Evolutionary conservation across 2,113 vertebrate species (phyloP).

Genomic region (Sorex araneus): DNA sequence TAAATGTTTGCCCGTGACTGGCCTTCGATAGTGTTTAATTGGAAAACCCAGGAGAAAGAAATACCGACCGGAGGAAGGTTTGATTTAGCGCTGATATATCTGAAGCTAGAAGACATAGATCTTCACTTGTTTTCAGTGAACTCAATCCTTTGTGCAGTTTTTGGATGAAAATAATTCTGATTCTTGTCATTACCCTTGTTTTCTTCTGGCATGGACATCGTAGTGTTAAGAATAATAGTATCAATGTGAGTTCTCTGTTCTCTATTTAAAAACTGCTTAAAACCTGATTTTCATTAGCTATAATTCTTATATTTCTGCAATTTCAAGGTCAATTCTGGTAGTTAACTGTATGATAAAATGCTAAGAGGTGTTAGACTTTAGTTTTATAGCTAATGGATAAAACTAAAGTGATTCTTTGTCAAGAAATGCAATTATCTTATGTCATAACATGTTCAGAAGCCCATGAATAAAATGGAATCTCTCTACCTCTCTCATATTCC

Average conservation of each 20-base stretch:
- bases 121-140: too few species aligned
- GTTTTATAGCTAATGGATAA: slow-evolving; percentile 59
- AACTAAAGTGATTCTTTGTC: slow-evolving; percentile 38
- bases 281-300: slow-evolving; percentile 12
- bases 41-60: background rate
- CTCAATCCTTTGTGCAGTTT: too few species aligned
- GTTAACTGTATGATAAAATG: slow-evolving; percentile 28
- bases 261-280: slow-evolving; percentile 23
- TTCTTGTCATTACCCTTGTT: background rate
- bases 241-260: background rate
- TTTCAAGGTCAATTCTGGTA: slow-evolving; percentile 41
- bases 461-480: slow-evolving; percentile 58
- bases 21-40: background rate
- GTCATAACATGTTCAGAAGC: slow-evolving; percentile 55
- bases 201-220: background rate
- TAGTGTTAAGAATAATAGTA: background rate
- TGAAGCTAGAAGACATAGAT: too few species aligned
- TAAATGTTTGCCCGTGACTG: background rate
- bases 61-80: background rate
- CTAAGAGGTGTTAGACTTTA: slow-evolving; percentile 42
- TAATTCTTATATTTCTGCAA: background rate
- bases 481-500: background rate
- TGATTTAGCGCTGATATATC: background rate
- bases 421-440: slow-evolving; percentile 65
- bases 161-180: slow-evolving; percentile 26